Percentiles rank a stretch among this genome's conserved stretches.
Conservation (phyloP, 2,888 invertebrate genomes). For the Molanna angustata region DNA sequence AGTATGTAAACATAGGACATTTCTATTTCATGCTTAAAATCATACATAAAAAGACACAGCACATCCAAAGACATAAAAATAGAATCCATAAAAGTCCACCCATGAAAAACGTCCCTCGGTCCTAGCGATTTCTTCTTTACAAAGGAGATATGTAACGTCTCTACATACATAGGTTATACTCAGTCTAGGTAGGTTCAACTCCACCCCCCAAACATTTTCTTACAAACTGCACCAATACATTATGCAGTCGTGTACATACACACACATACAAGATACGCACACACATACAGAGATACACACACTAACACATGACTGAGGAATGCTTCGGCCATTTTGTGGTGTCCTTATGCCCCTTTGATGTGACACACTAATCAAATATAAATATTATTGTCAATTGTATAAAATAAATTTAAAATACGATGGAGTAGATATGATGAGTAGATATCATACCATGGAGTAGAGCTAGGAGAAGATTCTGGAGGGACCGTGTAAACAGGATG, state of each 20-base stretch:
- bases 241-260: background rate
- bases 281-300: conserved; percentile 15
- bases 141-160: no score
- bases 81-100: conserved; percentile 7
- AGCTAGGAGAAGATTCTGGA: no score
- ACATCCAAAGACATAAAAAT: conserved; percentile 8
- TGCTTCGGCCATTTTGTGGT: conserved; percentile 46
- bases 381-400: background rate
- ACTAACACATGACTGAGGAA: conserved; percentile 12
- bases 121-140: conserved; percentile 5
- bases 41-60: background rate
- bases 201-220: conserved; percentile 12
- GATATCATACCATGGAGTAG: background rate
- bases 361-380: background rate
- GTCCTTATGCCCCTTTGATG: conserved; percentile 39
- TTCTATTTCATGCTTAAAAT: conserved; percentile 1
- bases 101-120: conserved; percentile 8
- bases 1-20: background rate
- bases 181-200: no score
- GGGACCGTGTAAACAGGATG: no score
- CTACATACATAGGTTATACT: no score
- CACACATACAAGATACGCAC: conserved; percentile 14
- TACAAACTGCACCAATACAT: conserved; percentile 28
- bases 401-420: background rate
- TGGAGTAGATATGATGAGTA: background rate